These are phyloP conservation scores for Diabrotica virgifera DNA, from an alignment of 1,140 invertebrate species.

Conservation along the genomic window DNA sequence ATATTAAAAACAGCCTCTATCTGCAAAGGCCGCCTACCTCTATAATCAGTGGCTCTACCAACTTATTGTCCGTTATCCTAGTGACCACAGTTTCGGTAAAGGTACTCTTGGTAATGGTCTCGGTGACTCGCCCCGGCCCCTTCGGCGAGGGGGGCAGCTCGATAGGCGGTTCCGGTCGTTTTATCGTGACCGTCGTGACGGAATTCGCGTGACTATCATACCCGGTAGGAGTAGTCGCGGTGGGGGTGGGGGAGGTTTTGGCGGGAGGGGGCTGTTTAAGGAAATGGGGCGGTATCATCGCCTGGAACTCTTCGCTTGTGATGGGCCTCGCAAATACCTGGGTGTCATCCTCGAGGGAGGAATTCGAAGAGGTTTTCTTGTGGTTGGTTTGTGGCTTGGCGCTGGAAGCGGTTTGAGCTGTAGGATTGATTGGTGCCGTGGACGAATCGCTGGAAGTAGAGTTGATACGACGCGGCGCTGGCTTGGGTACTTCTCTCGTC, in stretches of 20 bases:
- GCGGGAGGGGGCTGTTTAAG: slow-evolving; percentile 48
- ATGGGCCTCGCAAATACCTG: slow-evolving; percentile 71
- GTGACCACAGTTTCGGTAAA: slow-evolving; percentile 92
- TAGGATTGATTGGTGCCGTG: slow-evolving; percentile 25
- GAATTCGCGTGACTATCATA: slow-evolving; percentile 44
- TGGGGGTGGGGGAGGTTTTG: slow-evolving; percentile 43
- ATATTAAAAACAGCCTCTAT: background rate
- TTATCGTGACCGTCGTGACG: slow-evolving; percentile 70
- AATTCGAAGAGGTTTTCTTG: slow-evolving; percentile 40
- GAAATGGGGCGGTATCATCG: slow-evolving; percentile 89
- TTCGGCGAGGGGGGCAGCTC: slow-evolving; percentile 80
- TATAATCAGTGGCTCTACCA: slow-evolving; percentile 76
- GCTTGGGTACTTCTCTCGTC: slow-evolving; percentile 41
- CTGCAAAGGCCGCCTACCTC: slow-evolving; percentile 63
- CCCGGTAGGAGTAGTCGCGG: slow-evolving; percentile 52
- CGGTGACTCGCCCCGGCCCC: slow-evolving; percentile 79
- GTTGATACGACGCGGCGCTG: slow-evolving; percentile 41
- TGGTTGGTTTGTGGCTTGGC: slow-evolving; percentile 39
- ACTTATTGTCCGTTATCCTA: slow-evolving; percentile 85
- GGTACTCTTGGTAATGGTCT: slow-evolving; percentile 90
- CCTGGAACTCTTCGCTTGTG: slow-evolving; percentile 89
- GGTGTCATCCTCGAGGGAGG: slow-evolving; percentile 46
- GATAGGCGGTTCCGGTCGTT: slow-evolving; percentile 61
- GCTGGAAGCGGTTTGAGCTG: slow-evolving; percentile 19
- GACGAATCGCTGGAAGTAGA: slow-evolving; percentile 18